Base-by-base conservation (phyloP, 2,888 invertebrate species). In the Peribatodes rhomboidaria region DNA sequence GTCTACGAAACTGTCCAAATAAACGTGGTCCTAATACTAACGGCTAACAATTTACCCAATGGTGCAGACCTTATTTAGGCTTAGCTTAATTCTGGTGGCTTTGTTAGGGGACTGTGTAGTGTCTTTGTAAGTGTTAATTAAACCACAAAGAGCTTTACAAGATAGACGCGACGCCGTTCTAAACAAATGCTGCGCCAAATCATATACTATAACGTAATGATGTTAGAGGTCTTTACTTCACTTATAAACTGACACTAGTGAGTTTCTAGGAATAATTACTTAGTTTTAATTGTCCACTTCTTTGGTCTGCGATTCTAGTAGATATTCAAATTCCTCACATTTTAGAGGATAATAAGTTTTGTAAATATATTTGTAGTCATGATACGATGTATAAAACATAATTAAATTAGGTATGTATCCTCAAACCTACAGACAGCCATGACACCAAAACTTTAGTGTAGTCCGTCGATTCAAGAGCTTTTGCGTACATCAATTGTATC, bases 81-180 rank as follows among this genome's bases (percentile, higher is more conserved):
- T 55, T 33, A 55, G 44, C 55, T 44, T 44, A 55, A 55, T 55
- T 55, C 55, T 14, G 18, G 18, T 7, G 55, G 55, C 55, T 46
- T 55, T 55, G 55, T 55, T 20, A 44, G 44, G 33, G 44, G 18
- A n/a, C 44, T 55, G 10, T 31, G 33, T 35, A 14, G 44, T 18
- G 33, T 46, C 42, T 14, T 44, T 44, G 55, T 33, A 42, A 44
- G 44, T 44, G 55, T 55, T 55, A 55, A 55, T 55, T 55, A 55
- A 44, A 20, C 55, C 44, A 44, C 44, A 55, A 44, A 55, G 55
- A 18, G 44, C n/a, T 55, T 44, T 55, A 35, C 20, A 14, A 55
- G n/a, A 33, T 16, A 31, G 18, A 31, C 52, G 50, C 14, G 18
- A 31, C 52, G 50, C 14, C 4, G 14, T n/a, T 35, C 27, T 18